Evolutionary conservation across 2,888 invertebrate genomes (phyloP).

Genomic region (Lycophotia porphyrea): DNA sequence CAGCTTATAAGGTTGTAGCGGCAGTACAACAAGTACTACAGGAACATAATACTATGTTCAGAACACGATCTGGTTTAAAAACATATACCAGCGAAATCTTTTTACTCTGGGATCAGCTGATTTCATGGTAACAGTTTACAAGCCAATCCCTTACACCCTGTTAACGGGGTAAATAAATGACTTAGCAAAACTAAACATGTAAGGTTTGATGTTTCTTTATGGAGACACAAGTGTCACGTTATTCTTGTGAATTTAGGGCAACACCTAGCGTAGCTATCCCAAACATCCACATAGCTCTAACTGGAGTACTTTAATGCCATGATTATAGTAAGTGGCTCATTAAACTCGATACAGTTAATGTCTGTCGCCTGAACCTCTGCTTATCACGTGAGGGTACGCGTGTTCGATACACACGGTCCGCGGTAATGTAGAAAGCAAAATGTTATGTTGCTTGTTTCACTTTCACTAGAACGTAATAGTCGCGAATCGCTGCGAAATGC

Average conservation of each 20-base stretch:
- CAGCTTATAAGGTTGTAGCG: too few species aligned
- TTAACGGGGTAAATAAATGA: background rate
- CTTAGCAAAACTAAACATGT: background rate
- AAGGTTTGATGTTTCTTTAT: background rate
- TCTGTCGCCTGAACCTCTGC: slow-evolving; percentile 39
- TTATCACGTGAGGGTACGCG: slow-evolving; percentile 48
- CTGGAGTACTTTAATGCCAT: background rate
- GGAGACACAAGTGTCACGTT: too few species aligned
- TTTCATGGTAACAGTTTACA: too few species aligned
- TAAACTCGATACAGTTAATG: slow-evolving; percentile 28
- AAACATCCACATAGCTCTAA: background rate
- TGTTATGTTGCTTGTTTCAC: background rate
- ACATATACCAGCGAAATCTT: too few species aligned
- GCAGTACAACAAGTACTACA: too few species aligned
- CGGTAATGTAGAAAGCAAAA: slow-evolving; percentile 32
- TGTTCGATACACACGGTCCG: slow-evolving; percentile 50
- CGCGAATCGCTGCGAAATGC: background rate
- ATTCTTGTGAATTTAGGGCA: background rate
- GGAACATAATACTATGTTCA: too few species aligned
- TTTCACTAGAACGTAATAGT: slow-evolving; percentile 18
- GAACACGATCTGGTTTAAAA: too few species aligned
- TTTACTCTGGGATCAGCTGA: too few species aligned
- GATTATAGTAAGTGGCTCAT: slow-evolving; percentile 16
- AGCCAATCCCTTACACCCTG: background rate
- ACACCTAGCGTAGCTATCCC: background rate